Conservation (phyloP, 2,888 invertebrate species). For the Lasioglossum malachurum region DNA sequence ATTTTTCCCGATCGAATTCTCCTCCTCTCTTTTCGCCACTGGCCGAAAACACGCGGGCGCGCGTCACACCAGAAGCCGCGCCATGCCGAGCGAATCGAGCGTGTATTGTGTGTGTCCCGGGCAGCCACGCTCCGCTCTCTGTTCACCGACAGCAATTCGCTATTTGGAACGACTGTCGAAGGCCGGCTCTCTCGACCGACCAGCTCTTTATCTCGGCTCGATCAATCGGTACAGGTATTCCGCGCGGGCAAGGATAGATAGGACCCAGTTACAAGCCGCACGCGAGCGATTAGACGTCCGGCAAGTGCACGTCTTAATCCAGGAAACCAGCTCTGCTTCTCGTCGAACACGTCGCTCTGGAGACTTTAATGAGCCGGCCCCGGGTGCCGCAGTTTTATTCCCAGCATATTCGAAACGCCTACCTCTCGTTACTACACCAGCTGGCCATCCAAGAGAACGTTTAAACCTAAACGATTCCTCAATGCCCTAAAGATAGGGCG, state of each 20-base stretch:
- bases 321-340: slow-evolving; percentile 12
- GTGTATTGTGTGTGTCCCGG: not conserved
- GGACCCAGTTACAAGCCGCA: slow-evolving; percentile 17
- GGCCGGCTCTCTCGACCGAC: not conserved
- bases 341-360: not conserved
- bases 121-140: not conserved
- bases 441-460: slow-evolving; percentile 3
- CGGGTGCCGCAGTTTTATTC: slow-evolving; percentile 34
- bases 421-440: slow-evolving; percentile 20
- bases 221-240: slow-evolving; percentile 5
- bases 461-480: slow-evolving; percentile 23
- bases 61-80: not conserved
- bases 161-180: not conserved
- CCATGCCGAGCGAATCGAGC: not conserved
- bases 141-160: not conserved
- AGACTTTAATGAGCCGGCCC: slow-evolving; percentile 46
- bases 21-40: not conserved
- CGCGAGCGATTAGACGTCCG: slow-evolving; percentile 33
- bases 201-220: not conserved
- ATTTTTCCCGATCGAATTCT: slow-evolving; percentile 17
- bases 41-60: not conserved
- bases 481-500: slow-evolving; percentile 3
- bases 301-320: slow-evolving; percentile 41
- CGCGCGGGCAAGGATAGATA: not conserved
- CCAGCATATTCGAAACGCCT: slow-evolving; percentile 45